Evolutionary conservation across 2,888 invertebrate species (phyloP), one percentile per base, ranked within the genome.

Genomic region (Didymodactylos carnosus): DNA sequence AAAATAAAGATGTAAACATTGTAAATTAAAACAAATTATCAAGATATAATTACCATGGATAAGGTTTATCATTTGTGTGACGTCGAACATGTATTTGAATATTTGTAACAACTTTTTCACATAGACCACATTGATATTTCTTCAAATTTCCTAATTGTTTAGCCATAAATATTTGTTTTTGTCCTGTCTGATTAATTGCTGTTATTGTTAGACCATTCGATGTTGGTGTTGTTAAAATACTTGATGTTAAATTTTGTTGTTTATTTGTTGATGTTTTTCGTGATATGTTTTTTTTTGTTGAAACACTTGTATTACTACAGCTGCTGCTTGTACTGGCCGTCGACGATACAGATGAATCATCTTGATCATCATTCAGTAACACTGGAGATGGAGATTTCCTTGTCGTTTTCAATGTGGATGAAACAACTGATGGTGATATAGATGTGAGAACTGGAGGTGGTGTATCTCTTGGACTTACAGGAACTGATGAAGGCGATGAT

Each of bases 121-220:
- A 70, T 23, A 40, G 25, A 25, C 70, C 70, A 40, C 70, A 70
- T 70, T 70, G 40, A 25, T 70, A 70, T 19, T 41, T 39, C 13
- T 70, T 70, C 16, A 70, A 23, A 41, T 70, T 70, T 70, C 70
- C 70, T 8, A 70, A 41, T 70, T 70, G 70, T 70, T 62, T 62
- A 7, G 62, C 62, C 62, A 62, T 62, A 35, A 62, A 62, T 1
- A 62, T 35, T 62, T 62, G 62, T n/a, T 62, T 62, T 62, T 62
- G 62, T 62, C 62, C 62, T 62, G 62, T 62, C n/a, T 35, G 27
- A n/a, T 62, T 62, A n/a, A 62, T 62, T n/a, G 62, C 62, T n/a
- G 62, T 62, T 62, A 62, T 62, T 62, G 62, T 35, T n/a, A 62
- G 11, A 62, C 62, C 62, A n/a, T 62, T 35, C 19, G 62, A 29